Conservation (phyloP, 2,888 invertebrate genomes). For the Sminthurides aquaticus region DNA sequence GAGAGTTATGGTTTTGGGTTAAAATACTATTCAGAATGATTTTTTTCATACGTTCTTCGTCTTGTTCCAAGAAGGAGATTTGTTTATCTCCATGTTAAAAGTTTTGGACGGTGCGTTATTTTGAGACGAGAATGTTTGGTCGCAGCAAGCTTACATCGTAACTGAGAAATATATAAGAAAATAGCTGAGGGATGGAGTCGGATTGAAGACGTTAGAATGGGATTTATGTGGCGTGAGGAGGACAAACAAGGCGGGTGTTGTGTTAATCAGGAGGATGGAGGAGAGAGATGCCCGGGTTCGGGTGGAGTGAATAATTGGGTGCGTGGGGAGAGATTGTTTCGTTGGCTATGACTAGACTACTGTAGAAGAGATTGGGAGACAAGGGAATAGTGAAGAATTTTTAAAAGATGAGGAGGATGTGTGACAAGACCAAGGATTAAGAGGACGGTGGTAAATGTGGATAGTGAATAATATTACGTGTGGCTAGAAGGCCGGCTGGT, state of each 20-base stretch:
- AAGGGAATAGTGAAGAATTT: neutral
- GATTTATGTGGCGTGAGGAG: constrained; percentile 43
- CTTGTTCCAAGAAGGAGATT: no score
- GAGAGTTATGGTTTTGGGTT: no score
- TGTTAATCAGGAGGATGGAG: neutral
- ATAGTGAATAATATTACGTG: neutral
- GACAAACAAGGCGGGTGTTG: constrained; percentile 36
- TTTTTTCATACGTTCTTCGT: no score
- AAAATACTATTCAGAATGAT: no score
- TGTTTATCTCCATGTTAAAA: no score
- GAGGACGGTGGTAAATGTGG: neutral
- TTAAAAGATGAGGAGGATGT: neutral
- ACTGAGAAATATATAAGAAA: no score
- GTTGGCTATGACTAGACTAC: neutral
- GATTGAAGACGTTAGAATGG: constrained; percentile 4
- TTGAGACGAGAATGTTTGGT: no score
- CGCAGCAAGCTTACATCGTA: no score
- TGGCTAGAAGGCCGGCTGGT: neutral
- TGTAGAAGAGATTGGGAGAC: neutral
- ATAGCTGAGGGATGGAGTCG: no score
- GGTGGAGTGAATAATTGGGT: neutral
- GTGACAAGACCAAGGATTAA: neutral
- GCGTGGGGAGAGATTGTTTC: neutral
- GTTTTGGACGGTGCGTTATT: no score
- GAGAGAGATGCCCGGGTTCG: constrained; percentile 3